Evolutionary conservation across 2,797 vertebrate genomes (phyloP).

Genomic region (Premnoplex brunnescens): DNA sequence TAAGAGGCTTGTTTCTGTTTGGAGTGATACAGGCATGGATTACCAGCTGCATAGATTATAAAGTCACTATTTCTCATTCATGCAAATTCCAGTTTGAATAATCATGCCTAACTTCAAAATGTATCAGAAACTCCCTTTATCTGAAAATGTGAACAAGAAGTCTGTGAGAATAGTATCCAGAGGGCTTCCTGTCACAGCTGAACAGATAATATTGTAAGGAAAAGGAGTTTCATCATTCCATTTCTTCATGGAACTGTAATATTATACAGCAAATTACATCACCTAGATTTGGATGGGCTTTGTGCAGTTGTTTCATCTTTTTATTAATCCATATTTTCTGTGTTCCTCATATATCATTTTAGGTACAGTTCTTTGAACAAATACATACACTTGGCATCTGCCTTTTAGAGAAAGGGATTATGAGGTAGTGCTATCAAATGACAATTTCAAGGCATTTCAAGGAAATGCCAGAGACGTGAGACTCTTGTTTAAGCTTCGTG

Average conservation of each 20-base stretch:
- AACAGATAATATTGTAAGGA: neutral
- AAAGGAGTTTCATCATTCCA: neutral
- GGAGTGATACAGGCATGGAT: neutral
- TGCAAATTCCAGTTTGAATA: slow-evolving; percentile 51
- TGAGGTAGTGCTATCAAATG: neutral
- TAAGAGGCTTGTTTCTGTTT: slow-evolving; percentile 48
- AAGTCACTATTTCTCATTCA: slow-evolving; percentile 55
- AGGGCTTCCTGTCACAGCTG: slow-evolving; percentile 13
- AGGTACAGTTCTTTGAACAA: neutral
- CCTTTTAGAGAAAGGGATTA: neutral
- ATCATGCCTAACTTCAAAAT: slow-evolving; percentile 27
- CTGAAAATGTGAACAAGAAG: slow-evolving; percentile 20
- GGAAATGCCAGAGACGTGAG: slow-evolving; percentile 10
- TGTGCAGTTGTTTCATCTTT: neutral
- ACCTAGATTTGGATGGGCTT: accelerated
- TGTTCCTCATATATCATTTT: neutral
- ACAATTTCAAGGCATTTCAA: neutral
- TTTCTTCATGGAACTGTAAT: neutral
- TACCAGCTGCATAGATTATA: slow-evolving; percentile 37
- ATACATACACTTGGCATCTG: neutral
- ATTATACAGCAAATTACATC: neutral
- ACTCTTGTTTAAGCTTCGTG: neutral
- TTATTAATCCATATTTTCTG: neutral
- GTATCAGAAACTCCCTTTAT: slow-evolving; percentile 17
- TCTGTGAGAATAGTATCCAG: neutral